Percentiles rank a stretch among this genome's conserved stretches.
Conservation (phyloP, 2,888 invertebrate genomes). For the Torymus auratus region DNA sequence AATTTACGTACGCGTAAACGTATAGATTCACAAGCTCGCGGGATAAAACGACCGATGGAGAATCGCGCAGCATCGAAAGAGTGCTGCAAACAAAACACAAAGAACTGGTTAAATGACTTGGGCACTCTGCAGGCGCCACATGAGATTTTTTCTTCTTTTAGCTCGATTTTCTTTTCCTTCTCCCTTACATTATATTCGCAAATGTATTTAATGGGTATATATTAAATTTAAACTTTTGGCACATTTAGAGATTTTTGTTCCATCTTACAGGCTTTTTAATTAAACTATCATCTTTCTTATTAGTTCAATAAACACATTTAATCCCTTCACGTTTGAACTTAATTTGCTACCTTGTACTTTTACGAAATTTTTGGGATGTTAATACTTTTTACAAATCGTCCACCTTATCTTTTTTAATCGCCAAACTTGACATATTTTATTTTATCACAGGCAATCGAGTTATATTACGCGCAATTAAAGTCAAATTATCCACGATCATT, state of each 20-base stretch:
- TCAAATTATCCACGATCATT: conserved; percentile 17
- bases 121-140: conserved; percentile 35
- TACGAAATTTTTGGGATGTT: too few species aligned
- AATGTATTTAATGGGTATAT: neutral
- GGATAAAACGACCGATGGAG: conserved; percentile 13
- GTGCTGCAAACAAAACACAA: conserved; percentile 26
- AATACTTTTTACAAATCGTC: too few species aligned
- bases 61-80: conserved; percentile 32
- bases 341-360: too few species aligned
- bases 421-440: neutral
- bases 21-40: conserved; percentile 71
- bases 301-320: neutral
- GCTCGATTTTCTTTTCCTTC: neutral
- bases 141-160: conserved; percentile 12
- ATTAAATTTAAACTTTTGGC: neutral
- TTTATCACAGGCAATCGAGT: neutral
- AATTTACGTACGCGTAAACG: conserved; percentile 75
- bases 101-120: conserved; percentile 35
- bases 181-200: neutral
- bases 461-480: neutral
- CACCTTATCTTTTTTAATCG: neutral
- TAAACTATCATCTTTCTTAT: neutral
- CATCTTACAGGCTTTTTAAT: conserved; percentile 4
- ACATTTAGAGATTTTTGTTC: conserved; percentile 8
- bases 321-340: too few species aligned